phyloP scores from a whole-genome alignment of 2,888 invertebrate species.

The Pseudococcus viburni region DNA sequence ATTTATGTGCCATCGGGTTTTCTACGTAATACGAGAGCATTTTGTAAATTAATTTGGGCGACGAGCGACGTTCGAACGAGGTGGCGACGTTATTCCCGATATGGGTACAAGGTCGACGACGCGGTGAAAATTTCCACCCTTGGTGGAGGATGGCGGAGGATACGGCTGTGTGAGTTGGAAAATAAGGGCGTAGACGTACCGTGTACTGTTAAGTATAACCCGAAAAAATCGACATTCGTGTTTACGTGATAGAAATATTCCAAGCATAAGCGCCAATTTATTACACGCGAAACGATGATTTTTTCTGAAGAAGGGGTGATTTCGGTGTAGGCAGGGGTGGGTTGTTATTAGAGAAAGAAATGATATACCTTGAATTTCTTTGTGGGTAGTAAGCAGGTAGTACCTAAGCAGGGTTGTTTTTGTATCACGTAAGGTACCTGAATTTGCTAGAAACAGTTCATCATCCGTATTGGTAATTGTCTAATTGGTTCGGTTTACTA shows the following conservation, averaged over 20 bases:
- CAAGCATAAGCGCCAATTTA: slow-evolving; percentile 30
- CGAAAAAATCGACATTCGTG: slow-evolving; percentile 23
- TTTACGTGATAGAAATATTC: not conserved
- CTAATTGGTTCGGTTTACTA: no score
- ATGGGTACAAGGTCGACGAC: slow-evolving; percentile 14
- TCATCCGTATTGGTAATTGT: no score
- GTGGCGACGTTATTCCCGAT: not conserved
- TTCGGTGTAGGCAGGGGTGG: not conserved
- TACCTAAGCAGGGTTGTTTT: not conserved
- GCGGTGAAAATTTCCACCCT: not conserved
- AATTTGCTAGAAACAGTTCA: not conserved
- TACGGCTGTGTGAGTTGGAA: not conserved
- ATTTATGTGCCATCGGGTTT: no score
- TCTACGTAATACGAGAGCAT: not conserved
- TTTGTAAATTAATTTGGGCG: not conserved
- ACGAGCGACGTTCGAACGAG: not conserved
- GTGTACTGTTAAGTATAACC: not conserved
- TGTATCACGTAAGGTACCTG: not conserved
- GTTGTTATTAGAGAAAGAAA: not conserved
- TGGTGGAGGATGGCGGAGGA: not conserved
- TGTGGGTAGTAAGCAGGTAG: not conserved
- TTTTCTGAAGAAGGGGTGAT: not conserved
- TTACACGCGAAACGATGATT: slow-evolving; percentile 37
- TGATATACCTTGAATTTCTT: not conserved
- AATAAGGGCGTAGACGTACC: not conserved